phyloP scores from a whole-genome alignment of 2,113 vertebrate genomes.

The Martes martes region DNA sequence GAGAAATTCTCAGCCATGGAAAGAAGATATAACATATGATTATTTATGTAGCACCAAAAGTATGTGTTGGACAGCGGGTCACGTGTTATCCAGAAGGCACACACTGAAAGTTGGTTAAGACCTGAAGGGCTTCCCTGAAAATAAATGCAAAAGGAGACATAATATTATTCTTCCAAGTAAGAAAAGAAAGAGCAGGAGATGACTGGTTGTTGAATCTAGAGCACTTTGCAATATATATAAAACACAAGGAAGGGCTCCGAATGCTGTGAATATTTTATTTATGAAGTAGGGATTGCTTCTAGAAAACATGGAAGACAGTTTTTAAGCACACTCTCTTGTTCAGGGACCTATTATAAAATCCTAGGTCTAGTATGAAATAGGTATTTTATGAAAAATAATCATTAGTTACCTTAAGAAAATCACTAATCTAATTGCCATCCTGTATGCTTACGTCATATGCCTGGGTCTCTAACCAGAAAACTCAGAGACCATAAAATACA shows the following conservation, averaged over 20 bases:
- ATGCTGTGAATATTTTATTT: background rate
- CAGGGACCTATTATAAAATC: background rate
- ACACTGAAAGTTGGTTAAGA: background rate
- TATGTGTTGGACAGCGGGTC: background rate
- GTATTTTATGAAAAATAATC: background rate
- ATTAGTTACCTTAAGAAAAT: conserved; percentile 2
- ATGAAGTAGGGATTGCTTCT: background rate
- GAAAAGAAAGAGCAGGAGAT: background rate
- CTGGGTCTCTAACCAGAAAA: background rate
- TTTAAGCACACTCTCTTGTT: background rate
- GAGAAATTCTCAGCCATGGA: background rate
- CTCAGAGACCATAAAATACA: background rate
- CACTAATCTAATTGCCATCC: background rate
- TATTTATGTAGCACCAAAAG: background rate
- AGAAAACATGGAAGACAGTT: background rate
- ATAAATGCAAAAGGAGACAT: background rate
- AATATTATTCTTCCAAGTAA: background rate
- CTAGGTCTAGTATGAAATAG: background rate
- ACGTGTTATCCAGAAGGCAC: background rate
- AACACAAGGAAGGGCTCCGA: background rate
- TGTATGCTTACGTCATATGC: background rate
- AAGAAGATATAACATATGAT: background rate
- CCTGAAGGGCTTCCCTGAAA: background rate
- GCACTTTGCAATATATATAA: background rate
- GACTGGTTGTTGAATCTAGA: background rate